Conservation (phyloP, 2,888 invertebrate genomes). For the Crioceris asparagi region DNA sequence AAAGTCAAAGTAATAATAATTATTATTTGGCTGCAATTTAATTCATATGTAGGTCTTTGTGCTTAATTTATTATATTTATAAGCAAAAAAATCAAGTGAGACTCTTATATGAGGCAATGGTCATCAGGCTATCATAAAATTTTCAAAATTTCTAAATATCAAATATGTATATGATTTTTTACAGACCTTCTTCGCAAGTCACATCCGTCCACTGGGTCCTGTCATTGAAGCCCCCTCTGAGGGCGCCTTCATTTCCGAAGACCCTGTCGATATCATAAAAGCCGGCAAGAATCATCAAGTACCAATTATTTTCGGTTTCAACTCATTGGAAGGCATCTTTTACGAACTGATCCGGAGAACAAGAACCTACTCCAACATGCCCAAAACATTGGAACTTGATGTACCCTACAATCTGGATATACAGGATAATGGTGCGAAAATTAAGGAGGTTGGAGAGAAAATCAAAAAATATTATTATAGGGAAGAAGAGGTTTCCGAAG, state of each 20-base stretch:
- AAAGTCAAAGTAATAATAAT: too few relatives aligned
- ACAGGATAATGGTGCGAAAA: constrained; percentile 20
- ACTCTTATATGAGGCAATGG: too few relatives aligned
- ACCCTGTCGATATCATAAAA: constrained; percentile 28
- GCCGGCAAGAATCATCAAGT: constrained; percentile 31
- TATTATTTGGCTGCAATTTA: too few relatives aligned
- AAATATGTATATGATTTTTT: too few relatives aligned
- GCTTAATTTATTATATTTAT: too few relatives aligned
- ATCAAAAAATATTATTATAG: constrained; percentile 39
- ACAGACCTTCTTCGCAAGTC: constrained; percentile 19
- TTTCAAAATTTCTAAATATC: too few relatives aligned
- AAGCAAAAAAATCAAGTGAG: too few relatives aligned
- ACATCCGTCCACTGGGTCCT: constrained; percentile 23
- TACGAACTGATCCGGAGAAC: constrained; percentile 26
- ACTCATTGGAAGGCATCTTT: constrained; percentile 32
- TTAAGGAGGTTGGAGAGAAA: constrained; percentile 32
- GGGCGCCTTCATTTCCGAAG: constrained; percentile 28
- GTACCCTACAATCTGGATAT: constrained; percentile 25
- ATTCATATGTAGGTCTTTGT: too few relatives aligned
- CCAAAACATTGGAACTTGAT: constrained; percentile 22
- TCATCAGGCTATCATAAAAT: too few relatives aligned
- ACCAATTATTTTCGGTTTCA: constrained; percentile 34
- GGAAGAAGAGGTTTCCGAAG: constrained; percentile 31
- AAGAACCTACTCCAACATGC: constrained; percentile 15
- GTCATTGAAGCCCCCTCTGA: constrained; percentile 25